Evolutionary conservation across 1,140 invertebrate genomes (phyloP).

Genomic region (Chrysopa pallens): DNA sequence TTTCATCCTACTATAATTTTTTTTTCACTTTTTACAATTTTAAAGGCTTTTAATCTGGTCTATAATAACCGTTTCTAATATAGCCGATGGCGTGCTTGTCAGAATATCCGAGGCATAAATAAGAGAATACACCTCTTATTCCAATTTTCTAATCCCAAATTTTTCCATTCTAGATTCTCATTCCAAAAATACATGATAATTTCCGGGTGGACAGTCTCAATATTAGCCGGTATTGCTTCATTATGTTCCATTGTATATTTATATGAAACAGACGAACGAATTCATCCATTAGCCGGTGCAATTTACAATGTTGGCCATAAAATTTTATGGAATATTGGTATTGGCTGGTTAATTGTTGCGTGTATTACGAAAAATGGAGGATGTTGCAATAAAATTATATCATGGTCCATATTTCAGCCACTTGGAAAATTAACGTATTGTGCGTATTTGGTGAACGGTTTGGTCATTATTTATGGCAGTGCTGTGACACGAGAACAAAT

Average conservation of each 20-base stretch:
- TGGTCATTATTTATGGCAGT: conserved; percentile 39
- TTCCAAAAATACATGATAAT: conserved; percentile 26
- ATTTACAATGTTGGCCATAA: conserved; percentile 45
- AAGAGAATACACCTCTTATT: too few species aligned
- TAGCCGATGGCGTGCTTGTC: too few species aligned
- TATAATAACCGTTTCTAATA: too few species aligned
- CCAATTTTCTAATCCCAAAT: too few species aligned
- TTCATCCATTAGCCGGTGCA: conserved; percentile 36
- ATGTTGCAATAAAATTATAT: conserved; percentile 29
- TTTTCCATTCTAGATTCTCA: conserved; percentile 24
- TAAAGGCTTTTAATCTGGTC: too few species aligned
- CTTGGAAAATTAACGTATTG: conserved; percentile 49
- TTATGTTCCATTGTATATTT: conserved; percentile 40
- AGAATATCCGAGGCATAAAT: too few species aligned
- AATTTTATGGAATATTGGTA: conserved; percentile 40
- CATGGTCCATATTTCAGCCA: conserved; percentile 41
- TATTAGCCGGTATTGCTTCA: conserved; percentile 30
- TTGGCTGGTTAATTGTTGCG: conserved; percentile 50
- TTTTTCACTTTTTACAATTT: too few species aligned
- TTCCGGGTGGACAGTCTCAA: conserved; percentile 34
- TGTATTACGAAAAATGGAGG: conserved; percentile 53
- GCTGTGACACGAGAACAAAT: conserved; percentile 32
- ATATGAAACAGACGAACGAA: conserved; percentile 35
- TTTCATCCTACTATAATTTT: too few species aligned
- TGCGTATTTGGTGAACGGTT: conserved; percentile 49